Evolutionary conservation across 2,888 invertebrate species (phyloP), one percentile per base, ranked within the genome.

Genomic region (Drosophila demipolita): DNA sequence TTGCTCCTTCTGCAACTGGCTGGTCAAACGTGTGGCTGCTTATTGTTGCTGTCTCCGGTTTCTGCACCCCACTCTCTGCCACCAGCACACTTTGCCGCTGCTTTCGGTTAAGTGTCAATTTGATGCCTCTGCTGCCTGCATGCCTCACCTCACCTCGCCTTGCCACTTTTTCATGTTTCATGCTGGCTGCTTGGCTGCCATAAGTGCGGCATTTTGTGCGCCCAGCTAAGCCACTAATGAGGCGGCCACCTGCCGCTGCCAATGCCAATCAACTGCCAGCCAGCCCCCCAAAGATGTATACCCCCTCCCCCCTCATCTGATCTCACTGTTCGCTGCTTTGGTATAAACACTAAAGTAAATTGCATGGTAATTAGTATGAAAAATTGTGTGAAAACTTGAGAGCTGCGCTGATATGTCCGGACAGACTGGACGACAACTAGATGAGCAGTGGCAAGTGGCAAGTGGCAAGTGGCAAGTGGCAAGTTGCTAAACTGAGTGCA

Each of bases 361-460:
- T 90, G 90, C 90, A 88, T 85, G 75, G 86, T 87, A 87, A 90
- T 87, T 87, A 87, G 86, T 90, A 78, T 76, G 75, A 90, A 86
- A 88, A 85, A 89, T 84, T 87, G 90, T 75, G 88, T 85, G 67
- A 68, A 89, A 75, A 79, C 66, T 80, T 80, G 71, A 70, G 70
- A 80, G 63, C 66, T 15, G 42, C 63, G 63, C 45, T 71, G 36
- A 74, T 73, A 66, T 74, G 48, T 48, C 49, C 40, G 55, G 15
- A 29, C 36, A 23, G 49, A 35, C 36, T 32, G 68, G 38, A 49
- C 29, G 38, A 68, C 70, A 40, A 68, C 45, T 58, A 38, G 45
- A 59, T 29, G 70, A 61, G 42, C 40, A 54, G 54, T 17, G 20
- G 54, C 61, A 60, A 54, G 73, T 63, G 57, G 55, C 61, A 49